These are phyloP conservation scores for Larimichthys polyactis DNA, from an alignment of 2,113 vertebrate genomes.

Conservation along the genomic window DNA sequence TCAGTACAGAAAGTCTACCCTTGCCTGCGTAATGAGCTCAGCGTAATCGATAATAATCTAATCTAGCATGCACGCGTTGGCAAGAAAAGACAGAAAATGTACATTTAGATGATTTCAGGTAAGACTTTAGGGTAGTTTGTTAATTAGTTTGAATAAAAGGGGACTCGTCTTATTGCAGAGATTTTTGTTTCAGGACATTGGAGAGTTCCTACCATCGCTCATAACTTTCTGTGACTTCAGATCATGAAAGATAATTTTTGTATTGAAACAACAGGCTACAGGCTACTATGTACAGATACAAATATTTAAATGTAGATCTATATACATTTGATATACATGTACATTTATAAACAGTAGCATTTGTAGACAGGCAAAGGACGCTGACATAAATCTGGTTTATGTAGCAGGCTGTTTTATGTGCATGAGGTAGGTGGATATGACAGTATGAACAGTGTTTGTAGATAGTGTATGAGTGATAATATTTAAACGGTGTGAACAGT, in stretches of 20 bases:
- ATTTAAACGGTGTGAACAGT: too few relatives aligned
- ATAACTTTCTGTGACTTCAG: background rate
- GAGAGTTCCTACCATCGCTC: conserved; percentile 41
- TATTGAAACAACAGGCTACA: too few relatives aligned
- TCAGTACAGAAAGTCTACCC: conserved; percentile 22
- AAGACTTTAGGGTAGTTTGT: background rate
- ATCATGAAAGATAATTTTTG: background rate
- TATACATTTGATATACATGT: too few relatives aligned
- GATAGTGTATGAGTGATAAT: too few relatives aligned
- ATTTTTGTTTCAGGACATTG: conserved; percentile 60
- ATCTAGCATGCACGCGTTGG: background rate
- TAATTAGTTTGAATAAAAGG: background rate
- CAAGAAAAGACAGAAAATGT: conserved; percentile 6
- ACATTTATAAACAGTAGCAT: too few relatives aligned
- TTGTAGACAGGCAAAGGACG: too few relatives aligned
- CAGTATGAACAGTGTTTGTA: too few relatives aligned
- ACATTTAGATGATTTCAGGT: background rate
- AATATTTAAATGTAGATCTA: too few relatives aligned
- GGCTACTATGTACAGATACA: too few relatives aligned
- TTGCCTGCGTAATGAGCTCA: background rate
- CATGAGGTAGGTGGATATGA: too few relatives aligned
- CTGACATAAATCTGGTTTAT: too few relatives aligned
- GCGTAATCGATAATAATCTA: background rate
- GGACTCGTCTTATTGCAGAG: background rate
- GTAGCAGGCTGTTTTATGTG: too few relatives aligned